Base-by-base conservation (phyloP, 2,888 invertebrate genomes). In the Drosophila cyrtoloma region DNA sequence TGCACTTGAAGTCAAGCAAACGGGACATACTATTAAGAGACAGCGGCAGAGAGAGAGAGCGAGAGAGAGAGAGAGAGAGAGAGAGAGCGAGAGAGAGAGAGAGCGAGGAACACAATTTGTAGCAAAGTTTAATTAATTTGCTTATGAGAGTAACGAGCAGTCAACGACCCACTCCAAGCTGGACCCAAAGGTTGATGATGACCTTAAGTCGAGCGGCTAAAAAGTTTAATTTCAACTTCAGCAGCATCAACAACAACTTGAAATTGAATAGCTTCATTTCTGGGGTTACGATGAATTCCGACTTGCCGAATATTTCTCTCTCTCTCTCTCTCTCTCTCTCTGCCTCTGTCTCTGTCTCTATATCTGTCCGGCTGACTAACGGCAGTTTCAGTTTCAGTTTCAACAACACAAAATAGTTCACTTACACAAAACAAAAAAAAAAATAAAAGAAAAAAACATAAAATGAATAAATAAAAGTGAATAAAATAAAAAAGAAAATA, bases 371-470 rank as follows among this genome's bases (percentile, higher is more conserved):
- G 39, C 58, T 75, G 86, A 80, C 78, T 88, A 83, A 84, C 84
- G 81, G 81, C 84, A 84, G 86, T 86, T 84, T 83, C 84, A 84
- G 89, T 84, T 84, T 86, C 89, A 89, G 81, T 86, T 86, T 74
- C 70, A 82, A 86, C 88, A 82, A 72, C 59, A 75, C 67, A 76
- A 79, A 82, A 79, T 67, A 78, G 79, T 71, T 71, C 65, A 68
- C 82, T 82, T 64, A 42, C 50, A 16, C n/a, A 39, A 19, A 55
- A 42, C 50, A 33, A 53, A 35, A 35, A 52, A 28, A 44, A 28
- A 52, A 30, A 66, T 28, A 56, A 26, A 66, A 60, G 56, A 33
- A 16, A 2, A 16, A 14, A 35, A 35, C 14, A 35, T 16, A 35
- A 35, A 35, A 35, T 35, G 35, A 35, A 69, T 26, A 52, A 26